A percentile compares a stretch with the other conserved stretches of the same genome.
phyloP scores from a whole-genome alignment of 2,797 vertebrate species.

The Botia kubotai region DNA sequence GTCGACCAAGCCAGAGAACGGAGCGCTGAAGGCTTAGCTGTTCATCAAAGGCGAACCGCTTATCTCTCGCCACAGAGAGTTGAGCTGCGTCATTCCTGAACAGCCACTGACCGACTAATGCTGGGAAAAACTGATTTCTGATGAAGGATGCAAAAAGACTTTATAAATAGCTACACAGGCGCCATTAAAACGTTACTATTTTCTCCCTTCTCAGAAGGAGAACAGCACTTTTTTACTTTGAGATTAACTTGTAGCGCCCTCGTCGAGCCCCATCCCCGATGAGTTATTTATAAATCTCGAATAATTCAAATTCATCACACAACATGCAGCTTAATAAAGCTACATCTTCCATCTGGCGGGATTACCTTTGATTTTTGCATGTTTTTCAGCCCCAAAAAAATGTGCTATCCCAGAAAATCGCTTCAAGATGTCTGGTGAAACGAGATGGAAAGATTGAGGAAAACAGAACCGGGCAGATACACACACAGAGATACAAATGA shows the following conservation, averaged over 20 bases:
- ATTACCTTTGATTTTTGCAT: conserved; percentile 15
- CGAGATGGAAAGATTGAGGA: conserved; percentile 25
- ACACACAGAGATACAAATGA: conserved; percentile 37
- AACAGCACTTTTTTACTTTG: background rate
- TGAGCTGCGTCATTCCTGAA: conserved; percentile 17
- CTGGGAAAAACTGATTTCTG: conserved; percentile 25
- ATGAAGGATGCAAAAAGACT: background rate
- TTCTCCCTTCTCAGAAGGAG: background rate
- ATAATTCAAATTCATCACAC: conserved; percentile 7
- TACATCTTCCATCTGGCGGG: background rate
- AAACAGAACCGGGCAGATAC: background rate
- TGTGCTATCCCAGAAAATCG: conserved; percentile 1
- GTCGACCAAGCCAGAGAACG: conserved; percentile 10
- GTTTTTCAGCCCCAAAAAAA: background rate
- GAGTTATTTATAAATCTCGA: conserved; percentile 4
- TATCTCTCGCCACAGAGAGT: conserved; percentile 39
- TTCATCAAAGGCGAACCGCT: conserved; percentile 43
- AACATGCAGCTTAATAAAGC: background rate
- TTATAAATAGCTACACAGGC: background rate
- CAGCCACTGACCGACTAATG: conserved; percentile 32
- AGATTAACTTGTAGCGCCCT: conserved; percentile 18
- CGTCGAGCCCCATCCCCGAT: background rate
- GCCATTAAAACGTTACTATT: background rate
- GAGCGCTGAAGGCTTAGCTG: conserved; percentile 27
- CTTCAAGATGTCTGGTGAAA: background rate